Conservation (phyloP, 1,140 invertebrate species). For the Pachypeltis micranthus region DNA sequence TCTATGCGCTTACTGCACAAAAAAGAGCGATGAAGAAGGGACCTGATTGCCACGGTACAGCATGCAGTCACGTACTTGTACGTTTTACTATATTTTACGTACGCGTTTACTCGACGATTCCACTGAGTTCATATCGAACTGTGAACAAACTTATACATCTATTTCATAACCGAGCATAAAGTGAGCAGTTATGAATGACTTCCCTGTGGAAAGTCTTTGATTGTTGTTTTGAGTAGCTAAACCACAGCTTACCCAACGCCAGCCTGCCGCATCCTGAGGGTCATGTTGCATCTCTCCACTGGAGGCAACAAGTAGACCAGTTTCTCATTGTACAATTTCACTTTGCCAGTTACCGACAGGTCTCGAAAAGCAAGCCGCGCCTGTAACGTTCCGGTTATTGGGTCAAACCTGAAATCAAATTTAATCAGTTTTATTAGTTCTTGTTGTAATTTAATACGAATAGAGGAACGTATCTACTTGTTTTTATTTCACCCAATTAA, state of each 20-base stretch:
- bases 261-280: constrained; percentile 55
- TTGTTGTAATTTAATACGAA: neutral
- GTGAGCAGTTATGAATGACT: too few relatives aligned
- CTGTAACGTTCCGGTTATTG: constrained; percentile 55
- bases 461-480: neutral
- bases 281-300: constrained; percentile 59
- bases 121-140: too few relatives aligned
- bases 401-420: constrained; percentile 33
- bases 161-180: too few relatives aligned
- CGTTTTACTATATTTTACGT: too few relatives aligned
- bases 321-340: constrained; percentile 28
- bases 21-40: too few relatives aligned
- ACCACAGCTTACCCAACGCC: constrained; percentile 49
- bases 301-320: constrained; percentile 33
- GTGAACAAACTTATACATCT: too few relatives aligned
- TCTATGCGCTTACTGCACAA: too few relatives aligned
- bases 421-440: neutral
- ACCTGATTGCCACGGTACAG: too few relatives aligned
- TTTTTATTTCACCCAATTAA: constrained; percentile 9
- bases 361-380: constrained; percentile 64
- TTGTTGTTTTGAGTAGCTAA: too few relatives aligned
- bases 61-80: too few relatives aligned
- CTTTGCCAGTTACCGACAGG: constrained; percentile 54
- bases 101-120: too few relatives aligned
- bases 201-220: too few relatives aligned